Evolutionary conservation across 2,797 vertebrate species (phyloP).

Genomic region (Martes flavigula): DNA sequence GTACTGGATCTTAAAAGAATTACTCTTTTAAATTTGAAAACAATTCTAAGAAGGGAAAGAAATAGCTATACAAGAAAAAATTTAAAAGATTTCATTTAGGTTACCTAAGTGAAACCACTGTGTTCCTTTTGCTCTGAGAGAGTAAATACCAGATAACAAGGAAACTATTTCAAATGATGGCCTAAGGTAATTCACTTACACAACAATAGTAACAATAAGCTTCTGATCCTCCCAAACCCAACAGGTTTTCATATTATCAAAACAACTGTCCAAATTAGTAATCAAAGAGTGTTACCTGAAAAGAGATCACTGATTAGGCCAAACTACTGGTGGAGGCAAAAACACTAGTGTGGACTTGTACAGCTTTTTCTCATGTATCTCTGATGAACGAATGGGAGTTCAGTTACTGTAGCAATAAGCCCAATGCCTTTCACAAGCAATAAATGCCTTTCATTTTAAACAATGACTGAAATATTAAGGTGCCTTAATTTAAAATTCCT

Average conservation of each 20-base stretch:
- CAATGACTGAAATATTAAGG: constrained; percentile 46
- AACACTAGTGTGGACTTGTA: background rate
- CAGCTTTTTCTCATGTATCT: background rate
- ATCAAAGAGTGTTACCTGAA: background rate
- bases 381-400: background rate
- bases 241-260: constrained; percentile 8
- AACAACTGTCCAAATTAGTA: background rate
- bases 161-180: constrained; percentile 31
- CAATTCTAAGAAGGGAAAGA: background rate
- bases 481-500: constrained; percentile 59
- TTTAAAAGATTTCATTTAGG: background rate
- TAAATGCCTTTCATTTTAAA: constrained; percentile 31
- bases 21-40: background rate
- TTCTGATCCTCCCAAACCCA: background rate
- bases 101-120: constrained; percentile 12
- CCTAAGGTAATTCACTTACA: background rate
- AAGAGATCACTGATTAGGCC: background rate
- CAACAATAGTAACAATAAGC: constrained; percentile 3
- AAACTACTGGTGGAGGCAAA: background rate
- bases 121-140: constrained; percentile 21
- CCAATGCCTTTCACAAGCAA: background rate
- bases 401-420: background rate
- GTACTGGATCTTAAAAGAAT: background rate
- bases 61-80: background rate
- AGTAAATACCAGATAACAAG: constrained; percentile 31